Evolutionary conservation across 2,888 invertebrate genomes (phyloP), one percentile per base, ranked within the genome.

Genomic region (Sminthurinus aureus): DNA sequence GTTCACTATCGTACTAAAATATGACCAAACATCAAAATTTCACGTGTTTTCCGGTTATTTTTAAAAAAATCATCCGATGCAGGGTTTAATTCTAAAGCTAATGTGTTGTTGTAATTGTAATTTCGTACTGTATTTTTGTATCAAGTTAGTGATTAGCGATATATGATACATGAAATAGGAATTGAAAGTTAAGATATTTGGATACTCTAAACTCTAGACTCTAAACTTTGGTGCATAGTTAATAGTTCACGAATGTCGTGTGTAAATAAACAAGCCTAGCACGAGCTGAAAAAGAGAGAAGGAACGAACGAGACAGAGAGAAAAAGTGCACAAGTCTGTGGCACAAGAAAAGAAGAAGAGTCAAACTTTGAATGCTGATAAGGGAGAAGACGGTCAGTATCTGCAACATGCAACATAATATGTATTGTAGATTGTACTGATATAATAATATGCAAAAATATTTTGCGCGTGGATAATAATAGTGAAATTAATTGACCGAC

Each of bases 401-500:
- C 71, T n/a, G 81, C 81, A 81, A 38, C 38, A 38, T 38, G 6
- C 1, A 38, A 38, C 3, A 4, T 38, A 6, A 67, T 0, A 67
- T 67, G 67, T 67, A n/a, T 1, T 67, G 67, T 12, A 8, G 0
- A 20, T 0, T n/a, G 67, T 38, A 38, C 38, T 38, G 38, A 38
- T 38, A 38, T 38, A 38, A 4, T 38, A 2, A 58, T 50, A 69
- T 79, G 81, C 64, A 64, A 74, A 75, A 71, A 38, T 8, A 69
- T 24, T 78, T 58, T 76, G 76, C 24, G 58, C 58, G 58, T 76
- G 76, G 20, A 58, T 18, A 82, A 69, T 83, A 38, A 79, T 75
- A 18, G 79, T 75, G 79, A 83, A 83, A 83, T 83, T 79, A 79
- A 83, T 83, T 83, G 79, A 18, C 22, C 58, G 79, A 75, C 83